These are phyloP conservation scores for Pseudanteris insignis DNA, from an alignment of 2,888 invertebrate genomes.

Conservation along the genomic window DNA sequence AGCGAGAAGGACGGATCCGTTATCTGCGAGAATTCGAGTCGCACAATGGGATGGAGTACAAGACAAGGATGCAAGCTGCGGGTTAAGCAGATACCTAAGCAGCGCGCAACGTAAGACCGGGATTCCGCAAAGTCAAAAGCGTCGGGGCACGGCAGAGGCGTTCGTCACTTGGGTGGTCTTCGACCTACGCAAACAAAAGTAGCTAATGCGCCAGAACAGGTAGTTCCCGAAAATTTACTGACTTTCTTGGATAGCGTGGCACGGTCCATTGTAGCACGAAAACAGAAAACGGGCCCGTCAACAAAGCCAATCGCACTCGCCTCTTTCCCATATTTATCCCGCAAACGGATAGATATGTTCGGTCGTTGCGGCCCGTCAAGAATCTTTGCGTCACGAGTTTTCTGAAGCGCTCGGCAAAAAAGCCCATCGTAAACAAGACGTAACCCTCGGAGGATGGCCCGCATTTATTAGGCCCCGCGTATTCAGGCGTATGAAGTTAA, in stretches of 20 bases:
- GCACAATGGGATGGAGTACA: conserved; percentile 58
- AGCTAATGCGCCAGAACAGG: conserved; percentile 53
- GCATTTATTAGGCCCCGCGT: background rate
- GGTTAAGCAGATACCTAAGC: conserved; percentile 48
- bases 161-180: conserved; percentile 60
- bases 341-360: conserved; percentile 38
- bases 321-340: conserved; percentile 42
- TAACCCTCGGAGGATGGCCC: conserved; percentile 24
- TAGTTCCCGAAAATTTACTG: conserved; percentile 59
- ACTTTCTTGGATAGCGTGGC: conserved; percentile 50
- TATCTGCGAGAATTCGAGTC: conserved; percentile 34
- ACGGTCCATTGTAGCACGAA: conserved; percentile 34
- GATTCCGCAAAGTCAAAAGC: conserved; percentile 62
- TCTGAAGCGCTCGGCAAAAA: conserved; percentile 26
- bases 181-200: conserved; percentile 62
- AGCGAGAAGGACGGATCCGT: conserved; percentile 25
- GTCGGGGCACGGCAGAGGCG: conserved; percentile 56
- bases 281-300: conserved; percentile 32
- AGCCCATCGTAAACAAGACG: conserved; percentile 40
- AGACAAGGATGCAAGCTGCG: conserved; percentile 44
- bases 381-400: conserved; percentile 42
- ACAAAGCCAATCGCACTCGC: conserved; percentile 45
- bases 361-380: conserved; percentile 38
- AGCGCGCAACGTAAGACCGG: conserved; percentile 41
- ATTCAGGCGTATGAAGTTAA: conserved; percentile 14